Percentiles rank a stretch among this genome's conserved stretches.
These are phyloP conservation scores for Cephonodes hylas DNA, from an alignment of 2,888 invertebrate species.

Conservation along the genomic window DNA sequence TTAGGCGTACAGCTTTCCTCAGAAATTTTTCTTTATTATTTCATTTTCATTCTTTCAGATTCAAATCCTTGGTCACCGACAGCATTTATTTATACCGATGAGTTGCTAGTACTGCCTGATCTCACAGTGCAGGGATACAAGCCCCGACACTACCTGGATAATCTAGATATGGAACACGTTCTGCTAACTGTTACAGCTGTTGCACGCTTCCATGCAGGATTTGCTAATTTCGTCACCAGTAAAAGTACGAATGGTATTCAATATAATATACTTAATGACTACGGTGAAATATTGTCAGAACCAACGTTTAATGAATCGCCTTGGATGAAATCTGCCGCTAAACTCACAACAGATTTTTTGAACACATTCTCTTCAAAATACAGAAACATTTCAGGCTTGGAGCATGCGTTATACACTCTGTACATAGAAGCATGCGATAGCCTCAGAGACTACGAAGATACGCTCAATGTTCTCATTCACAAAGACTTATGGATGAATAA, in stretches of 20 bases:
- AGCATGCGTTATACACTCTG: conserved; percentile 34
- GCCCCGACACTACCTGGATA: conserved; percentile 31
- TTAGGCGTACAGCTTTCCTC: too few relatives aligned
- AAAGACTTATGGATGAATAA: conserved; percentile 70
- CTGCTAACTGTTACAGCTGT: conserved; percentile 39
- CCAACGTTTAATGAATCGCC: conserved; percentile 47
- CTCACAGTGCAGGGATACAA: conserved; percentile 51
- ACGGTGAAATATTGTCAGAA: conserved; percentile 44
- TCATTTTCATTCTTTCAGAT: conserved; percentile 32
- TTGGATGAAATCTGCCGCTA: conserved; percentile 54
- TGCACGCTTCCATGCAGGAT: conserved; percentile 64
- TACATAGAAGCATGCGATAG: conserved; percentile 49
- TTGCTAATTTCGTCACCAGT: conserved; percentile 51
- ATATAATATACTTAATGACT: conserved; percentile 42
- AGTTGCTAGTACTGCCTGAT: conserved; percentile 63
- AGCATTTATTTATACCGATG: conserved; percentile 51
- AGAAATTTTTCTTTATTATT: neutral
- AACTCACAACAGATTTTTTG: conserved; percentile 48
- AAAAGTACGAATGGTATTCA: conserved; percentile 26
- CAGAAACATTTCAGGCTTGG: conserved; percentile 34
- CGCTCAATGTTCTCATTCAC: conserved; percentile 60
- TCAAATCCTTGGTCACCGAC: conserved; percentile 50
- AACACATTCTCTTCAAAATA: conserved; percentile 48
- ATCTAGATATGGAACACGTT: conserved; percentile 49
- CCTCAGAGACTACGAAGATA: conserved; percentile 40